Evolutionary conservation across 1,140 invertebrate species (phyloP), one percentile per base, ranked within the genome.

Genomic region (Pygmarrhopalites habei): DNA sequence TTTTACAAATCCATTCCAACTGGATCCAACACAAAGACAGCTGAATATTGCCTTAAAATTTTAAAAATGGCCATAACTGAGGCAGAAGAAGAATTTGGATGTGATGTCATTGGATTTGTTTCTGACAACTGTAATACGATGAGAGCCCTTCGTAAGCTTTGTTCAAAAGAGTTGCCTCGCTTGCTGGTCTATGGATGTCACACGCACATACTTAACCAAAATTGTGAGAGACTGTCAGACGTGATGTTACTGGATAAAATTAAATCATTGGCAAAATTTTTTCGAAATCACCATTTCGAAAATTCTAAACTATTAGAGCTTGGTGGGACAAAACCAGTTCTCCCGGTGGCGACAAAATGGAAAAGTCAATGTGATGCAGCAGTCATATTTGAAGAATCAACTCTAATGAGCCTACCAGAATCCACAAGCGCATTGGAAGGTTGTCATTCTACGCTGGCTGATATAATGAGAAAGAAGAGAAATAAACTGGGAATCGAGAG

Each of bases 271-370:
- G 60, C 60, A 19, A 56, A 28, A 23, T 67, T 29, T 28, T 67
- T 64, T 58, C 19, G 58, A 17, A 39, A 46, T 26, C 58, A 63
- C 44, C 30, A 67, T 28, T 62, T 32, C 35, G 57, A 55, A 23
- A 12, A 12, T 25, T 23, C 39, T 0, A 1, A 12, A 1, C 30
- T 67, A n/a, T 57, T 39, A 49, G 21, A 28, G 14, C 21, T 23
- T 19, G 32, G 41, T 19, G 60, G 61, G 5, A 29, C 1, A 3
- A 4, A 51, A 0, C 65, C 65, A 3, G 26, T 62, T 0, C 15
- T 67, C 0, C 39, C 65, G 2, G n/a, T 26, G 7, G 25, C 21
- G 1, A 64, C 61, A 4, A 2, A 61, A 41, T 67, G 65, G 65
- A 67, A 67, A 17, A 44, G 21, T 29, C 61, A 58, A 44, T 23